These are phyloP conservation scores for Hippocampus mohnikei DNA, from an alignment of 2,113 vertebrate genomes.

Conservation along the genomic window DNA sequence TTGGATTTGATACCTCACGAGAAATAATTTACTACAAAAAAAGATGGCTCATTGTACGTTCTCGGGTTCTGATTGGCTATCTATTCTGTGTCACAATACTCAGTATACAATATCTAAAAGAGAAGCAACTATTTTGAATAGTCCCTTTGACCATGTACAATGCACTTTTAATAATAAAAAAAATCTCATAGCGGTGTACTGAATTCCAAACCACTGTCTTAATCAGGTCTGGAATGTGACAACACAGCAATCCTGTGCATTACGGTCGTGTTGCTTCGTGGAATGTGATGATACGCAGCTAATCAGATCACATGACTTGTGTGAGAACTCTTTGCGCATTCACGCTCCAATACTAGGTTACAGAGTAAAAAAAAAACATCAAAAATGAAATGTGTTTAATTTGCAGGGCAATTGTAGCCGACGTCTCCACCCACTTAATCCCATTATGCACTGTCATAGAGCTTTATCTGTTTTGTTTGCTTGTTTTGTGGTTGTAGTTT, in stretches of 20 bases:
- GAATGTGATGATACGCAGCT: constrained; percentile 53
- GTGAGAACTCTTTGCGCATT: constrained; percentile 36
- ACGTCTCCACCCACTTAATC: no score
- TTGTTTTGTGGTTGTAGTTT: not conserved
- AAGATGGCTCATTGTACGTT: not conserved
- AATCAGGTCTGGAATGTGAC: constrained; percentile 7
- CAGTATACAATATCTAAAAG: not conserved
- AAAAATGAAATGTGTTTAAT: not conserved
- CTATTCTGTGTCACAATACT: not conserved
- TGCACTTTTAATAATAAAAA: not conserved
- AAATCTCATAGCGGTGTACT: not conserved
- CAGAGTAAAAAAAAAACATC: not conserved
- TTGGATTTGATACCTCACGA: not conserved
- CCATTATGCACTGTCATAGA: no score
- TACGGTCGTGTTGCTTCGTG: constrained; percentile 30
- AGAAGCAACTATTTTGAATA: not conserved
- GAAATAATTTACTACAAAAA: not conserved
- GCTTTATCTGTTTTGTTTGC: not conserved
- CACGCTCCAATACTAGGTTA: not conserved
- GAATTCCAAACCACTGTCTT: not conserved
- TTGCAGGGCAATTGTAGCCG: not conserved
- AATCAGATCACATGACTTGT: constrained; percentile 41
- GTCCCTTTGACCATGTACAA: not conserved
- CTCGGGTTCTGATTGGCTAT: not conserved
- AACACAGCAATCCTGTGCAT: constrained; percentile 4